A percentile compares a stretch with the other conserved stretches of the same genome.
Conservation (phyloP, 2,797 vertebrate genomes). For the Onychomys leucogaster region DNA sequence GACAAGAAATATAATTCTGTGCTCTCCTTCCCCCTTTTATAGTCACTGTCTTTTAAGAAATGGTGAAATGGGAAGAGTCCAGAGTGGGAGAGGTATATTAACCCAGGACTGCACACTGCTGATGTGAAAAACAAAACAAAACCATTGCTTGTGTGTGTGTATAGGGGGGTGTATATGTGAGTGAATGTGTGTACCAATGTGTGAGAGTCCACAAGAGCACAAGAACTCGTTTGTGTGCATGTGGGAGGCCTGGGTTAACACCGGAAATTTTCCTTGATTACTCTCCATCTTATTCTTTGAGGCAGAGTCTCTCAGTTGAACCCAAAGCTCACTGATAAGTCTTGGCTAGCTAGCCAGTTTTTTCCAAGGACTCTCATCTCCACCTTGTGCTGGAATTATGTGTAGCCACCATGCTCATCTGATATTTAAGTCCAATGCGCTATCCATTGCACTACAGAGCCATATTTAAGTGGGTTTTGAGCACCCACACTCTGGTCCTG, state of each 20-base stretch:
- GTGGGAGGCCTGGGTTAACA: not conserved
- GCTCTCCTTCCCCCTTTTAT: not conserved
- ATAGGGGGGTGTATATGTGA: not conserved
- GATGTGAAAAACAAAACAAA: not conserved
- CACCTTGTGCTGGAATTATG: not conserved
- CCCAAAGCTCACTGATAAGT: not conserved
- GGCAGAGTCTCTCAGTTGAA: not conserved
- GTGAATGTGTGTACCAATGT: not conserved
- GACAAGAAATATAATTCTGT: not conserved
- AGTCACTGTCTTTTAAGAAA: not conserved
- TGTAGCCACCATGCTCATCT: not conserved
- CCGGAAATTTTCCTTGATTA: too few relatives aligned
- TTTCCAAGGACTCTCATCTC: not conserved
- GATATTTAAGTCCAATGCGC: not conserved
- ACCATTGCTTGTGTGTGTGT: not conserved
- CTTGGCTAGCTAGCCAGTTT: not conserved
- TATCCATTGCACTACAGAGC: not conserved
- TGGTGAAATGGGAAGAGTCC: not conserved
- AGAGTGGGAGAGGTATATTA: not conserved
- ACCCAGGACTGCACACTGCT: not conserved
- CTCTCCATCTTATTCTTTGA: not conserved
- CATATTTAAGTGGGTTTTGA: not conserved
- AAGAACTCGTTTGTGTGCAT: not conserved
- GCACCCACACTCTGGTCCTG: not conserved
- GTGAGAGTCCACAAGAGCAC: too few relatives aligned